Conservation (phyloP, 2,113 vertebrate genomes). For the Brienomyrus longianalis region DNA sequence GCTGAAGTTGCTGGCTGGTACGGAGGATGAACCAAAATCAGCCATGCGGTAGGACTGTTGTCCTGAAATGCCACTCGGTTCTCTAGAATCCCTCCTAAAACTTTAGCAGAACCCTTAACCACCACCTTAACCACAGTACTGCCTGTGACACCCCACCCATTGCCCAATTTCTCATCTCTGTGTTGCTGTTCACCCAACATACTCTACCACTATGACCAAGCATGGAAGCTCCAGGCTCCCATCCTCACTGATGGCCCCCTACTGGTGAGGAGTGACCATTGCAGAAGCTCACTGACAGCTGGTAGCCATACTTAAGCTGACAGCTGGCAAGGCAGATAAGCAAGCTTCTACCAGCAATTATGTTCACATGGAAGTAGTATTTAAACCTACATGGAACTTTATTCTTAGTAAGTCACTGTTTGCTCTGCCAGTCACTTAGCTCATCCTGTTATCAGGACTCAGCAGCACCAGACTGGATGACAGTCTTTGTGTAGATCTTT, state of each 20-base stretch:
- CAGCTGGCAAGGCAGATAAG: not conserved
- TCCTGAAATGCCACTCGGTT: not conserved
- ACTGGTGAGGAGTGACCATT: not conserved
- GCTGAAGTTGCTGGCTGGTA: not conserved
- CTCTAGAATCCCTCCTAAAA: not conserved
- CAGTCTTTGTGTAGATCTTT: not conserved
- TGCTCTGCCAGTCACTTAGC: not conserved
- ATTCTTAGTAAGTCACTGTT: not conserved
- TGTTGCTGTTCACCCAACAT: not conserved
- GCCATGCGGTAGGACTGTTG: not conserved
- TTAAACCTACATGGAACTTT: not conserved
- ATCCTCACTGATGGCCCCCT: not conserved
- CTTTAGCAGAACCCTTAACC: not conserved
- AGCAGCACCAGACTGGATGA: not conserved
- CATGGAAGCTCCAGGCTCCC: not conserved
- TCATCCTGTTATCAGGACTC: not conserved
- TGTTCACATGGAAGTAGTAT: not conserved
- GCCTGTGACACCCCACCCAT: not conserved
- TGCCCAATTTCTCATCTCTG: not conserved
- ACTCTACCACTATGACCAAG: not conserved
- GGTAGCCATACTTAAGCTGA: not conserved
- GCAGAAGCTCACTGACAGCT: not conserved
- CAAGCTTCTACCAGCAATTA: not conserved
- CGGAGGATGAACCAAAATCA: not conserved
- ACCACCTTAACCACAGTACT: not conserved